Evolutionary conservation across 2,888 invertebrate species (phyloP).

Genomic region (Parapristionchus giblindavisi): DNA sequence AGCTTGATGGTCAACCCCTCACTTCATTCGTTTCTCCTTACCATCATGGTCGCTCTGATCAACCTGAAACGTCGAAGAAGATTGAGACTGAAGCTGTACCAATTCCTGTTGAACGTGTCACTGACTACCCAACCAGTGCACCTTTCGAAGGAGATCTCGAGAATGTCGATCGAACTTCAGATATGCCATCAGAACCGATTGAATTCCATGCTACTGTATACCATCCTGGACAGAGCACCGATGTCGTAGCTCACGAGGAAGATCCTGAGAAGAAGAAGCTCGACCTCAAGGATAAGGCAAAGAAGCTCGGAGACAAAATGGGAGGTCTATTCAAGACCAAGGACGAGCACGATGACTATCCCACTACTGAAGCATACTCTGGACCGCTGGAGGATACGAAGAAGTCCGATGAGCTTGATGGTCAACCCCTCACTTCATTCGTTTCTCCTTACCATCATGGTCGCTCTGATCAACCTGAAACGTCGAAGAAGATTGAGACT

Average conservation of each 20-base stretch:
- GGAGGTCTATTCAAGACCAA: slow-evolving; percentile 15
- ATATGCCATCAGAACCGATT: not conserved
- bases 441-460: slow-evolving; percentile 21
- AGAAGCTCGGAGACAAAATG: slow-evolving; percentile 15
- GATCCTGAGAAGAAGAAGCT: slow-evolving; percentile 22
- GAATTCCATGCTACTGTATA: not conserved
- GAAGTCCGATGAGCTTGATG: not conserved
- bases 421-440: not conserved
- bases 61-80: not conserved
- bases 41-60: not conserved
- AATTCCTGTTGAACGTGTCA: not conserved
- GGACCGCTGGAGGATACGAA: slow-evolving; percentile 14
- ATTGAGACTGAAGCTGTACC: not conserved
- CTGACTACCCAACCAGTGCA: not conserved
- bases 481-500: not conserved
- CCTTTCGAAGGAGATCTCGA: not conserved
- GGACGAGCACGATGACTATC: slow-evolving; percentile 16
- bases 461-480: not conserved
- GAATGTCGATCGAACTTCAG: not conserved
- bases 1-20: slow-evolving; percentile 3
- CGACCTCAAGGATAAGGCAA: slow-evolving; percentile 23
- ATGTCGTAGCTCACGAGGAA: not conserved
- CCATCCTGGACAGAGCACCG: not conserved
- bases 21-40: not conserved
- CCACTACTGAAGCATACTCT: not conserved